These are phyloP conservation scores for Conops quadrifasciatus DNA, from an alignment of 2,888 invertebrate genomes.

Conservation along the genomic window DNA sequence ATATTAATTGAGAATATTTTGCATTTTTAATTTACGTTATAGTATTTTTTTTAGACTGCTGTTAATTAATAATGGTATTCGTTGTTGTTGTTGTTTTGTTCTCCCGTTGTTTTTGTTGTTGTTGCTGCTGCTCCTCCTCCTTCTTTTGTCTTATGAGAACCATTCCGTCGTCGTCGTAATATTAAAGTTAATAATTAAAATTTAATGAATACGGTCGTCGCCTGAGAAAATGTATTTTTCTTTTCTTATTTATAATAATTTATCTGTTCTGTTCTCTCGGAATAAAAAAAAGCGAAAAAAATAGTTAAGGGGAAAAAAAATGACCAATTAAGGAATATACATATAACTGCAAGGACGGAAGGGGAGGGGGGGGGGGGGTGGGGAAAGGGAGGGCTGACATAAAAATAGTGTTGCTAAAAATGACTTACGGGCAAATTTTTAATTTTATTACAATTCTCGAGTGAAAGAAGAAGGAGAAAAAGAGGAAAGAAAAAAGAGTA, in stretches of 20 bases:
- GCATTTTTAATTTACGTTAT: background rate
- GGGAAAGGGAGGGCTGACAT: background rate
- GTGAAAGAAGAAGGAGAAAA: background rate
- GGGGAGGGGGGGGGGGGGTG: background rate
- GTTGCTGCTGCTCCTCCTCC: background rate
- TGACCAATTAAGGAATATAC: constrained; percentile 2
- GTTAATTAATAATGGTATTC: background rate
- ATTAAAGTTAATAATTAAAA: constrained; percentile 14
- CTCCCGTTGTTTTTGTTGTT: background rate
- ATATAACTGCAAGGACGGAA: background rate
- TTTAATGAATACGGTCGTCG: constrained; percentile 20
- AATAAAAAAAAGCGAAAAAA: background rate
- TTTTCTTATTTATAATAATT: background rate
- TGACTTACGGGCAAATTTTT: constrained; percentile 10
- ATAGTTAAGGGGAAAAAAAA: background rate
- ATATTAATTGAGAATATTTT: background rate
- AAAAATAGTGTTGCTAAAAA: background rate
- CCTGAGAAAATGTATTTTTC: constrained; percentile 13
- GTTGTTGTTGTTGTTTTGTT: background rate
- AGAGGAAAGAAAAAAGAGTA: background rate
- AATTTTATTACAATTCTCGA: constrained; percentile 15
- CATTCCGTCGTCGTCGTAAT: background rate
- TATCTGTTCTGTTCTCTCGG: background rate
- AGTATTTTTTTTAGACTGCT: background rate
- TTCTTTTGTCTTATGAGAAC: background rate